Evolutionary conservation across 2,888 invertebrate genomes (phyloP).

Genomic region (Eupithecia dodoneata): DNA sequence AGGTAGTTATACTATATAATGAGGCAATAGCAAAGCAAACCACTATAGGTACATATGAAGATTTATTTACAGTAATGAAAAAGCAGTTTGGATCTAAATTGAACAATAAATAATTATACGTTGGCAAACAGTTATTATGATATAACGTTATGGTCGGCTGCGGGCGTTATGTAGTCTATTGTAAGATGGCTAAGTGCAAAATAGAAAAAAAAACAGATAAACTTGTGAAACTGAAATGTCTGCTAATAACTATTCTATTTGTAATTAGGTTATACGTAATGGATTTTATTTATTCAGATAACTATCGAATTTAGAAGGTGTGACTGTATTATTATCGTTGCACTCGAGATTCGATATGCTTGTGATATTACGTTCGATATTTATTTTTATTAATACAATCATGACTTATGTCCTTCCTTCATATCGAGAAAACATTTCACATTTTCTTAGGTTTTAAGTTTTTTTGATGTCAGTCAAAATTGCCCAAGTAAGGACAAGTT

Average conservation of each 20-base stretch:
- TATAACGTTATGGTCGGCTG: conserved; percentile 23
- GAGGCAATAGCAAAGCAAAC: background rate
- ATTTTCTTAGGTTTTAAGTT: background rate
- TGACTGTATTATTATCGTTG: background rate
- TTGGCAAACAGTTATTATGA: conserved; percentile 29
- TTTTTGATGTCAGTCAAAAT: background rate
- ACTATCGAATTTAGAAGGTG: background rate
- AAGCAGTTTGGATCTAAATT: conserved; percentile 7
- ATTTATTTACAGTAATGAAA: conserved; percentile 2
- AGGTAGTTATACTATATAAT: background rate
- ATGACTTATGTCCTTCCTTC: background rate
- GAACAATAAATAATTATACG: conserved; percentile 18
- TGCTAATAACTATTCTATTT: conserved; percentile 2
- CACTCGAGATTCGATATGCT: background rate
- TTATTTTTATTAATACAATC: background rate
- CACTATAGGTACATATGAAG: background rate
- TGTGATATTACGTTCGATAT: background rate
- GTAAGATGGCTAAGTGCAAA: conserved; percentile 11
- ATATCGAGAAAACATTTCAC: background rate
- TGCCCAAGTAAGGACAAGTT: background rate
- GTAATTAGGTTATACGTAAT: conserved; percentile 2
- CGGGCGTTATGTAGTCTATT: conserved; percentile 23
- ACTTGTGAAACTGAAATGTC: conserved; percentile 8
- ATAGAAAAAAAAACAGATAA: conserved; percentile 10
- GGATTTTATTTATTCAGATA: conserved; percentile 1